Evolutionary conservation across 2,113 vertebrate genomes (phyloP).

Genomic region (Dascyllus trimaculatus): DNA sequence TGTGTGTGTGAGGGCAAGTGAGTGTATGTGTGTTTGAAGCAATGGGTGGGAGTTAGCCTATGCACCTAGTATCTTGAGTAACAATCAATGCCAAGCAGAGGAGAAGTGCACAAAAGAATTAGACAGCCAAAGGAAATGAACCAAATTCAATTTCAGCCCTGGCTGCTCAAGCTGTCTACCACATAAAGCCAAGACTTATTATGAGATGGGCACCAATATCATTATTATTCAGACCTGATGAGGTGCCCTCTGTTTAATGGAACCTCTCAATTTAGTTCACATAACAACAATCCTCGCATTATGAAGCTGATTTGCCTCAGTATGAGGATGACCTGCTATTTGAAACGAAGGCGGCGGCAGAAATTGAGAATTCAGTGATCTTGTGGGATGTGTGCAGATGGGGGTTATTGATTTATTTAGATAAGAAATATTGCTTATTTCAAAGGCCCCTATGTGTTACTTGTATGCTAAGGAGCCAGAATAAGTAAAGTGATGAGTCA

Average conservation of each 20-base stretch:
- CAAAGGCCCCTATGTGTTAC: slow-evolving; percentile 48
- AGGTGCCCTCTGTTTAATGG: slow-evolving; percentile 70
- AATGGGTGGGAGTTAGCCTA: slow-evolving; percentile 42
- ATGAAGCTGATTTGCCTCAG: slow-evolving; percentile 53
- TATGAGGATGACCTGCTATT: slow-evolving; percentile 59
- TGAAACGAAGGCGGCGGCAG: slow-evolving; percentile 31
- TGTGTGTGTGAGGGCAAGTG: background rate
- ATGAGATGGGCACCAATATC: slow-evolving; percentile 64
- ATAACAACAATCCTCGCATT: slow-evolving; percentile 69
- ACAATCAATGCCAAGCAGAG: slow-evolving; percentile 72
- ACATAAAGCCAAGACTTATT: slow-evolving; percentile 77
- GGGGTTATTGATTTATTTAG: slow-evolving; percentile 71
- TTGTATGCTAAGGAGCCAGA: slow-evolving; percentile 62
- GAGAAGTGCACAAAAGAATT: slow-evolving; percentile 79
- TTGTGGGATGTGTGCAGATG: slow-evolving; percentile 37
- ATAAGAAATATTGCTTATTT: slow-evolving; percentile 69
- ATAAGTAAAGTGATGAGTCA: slow-evolving; percentile 72
- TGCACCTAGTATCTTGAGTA: slow-evolving; percentile 55
- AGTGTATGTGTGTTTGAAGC: slow-evolving; percentile 4
- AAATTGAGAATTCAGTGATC: slow-evolving; percentile 49
- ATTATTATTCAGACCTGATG: slow-evolving; percentile 81
- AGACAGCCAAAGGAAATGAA: slow-evolving; percentile 79
- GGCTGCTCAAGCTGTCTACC: slow-evolving; percentile 61
- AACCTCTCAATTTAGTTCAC: slow-evolving; percentile 77
- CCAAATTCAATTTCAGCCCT: slow-evolving; percentile 80